Evolutionary conservation across 2,797 vertebrate species (phyloP).

Genomic region (Coreius guichenoti): DNA sequence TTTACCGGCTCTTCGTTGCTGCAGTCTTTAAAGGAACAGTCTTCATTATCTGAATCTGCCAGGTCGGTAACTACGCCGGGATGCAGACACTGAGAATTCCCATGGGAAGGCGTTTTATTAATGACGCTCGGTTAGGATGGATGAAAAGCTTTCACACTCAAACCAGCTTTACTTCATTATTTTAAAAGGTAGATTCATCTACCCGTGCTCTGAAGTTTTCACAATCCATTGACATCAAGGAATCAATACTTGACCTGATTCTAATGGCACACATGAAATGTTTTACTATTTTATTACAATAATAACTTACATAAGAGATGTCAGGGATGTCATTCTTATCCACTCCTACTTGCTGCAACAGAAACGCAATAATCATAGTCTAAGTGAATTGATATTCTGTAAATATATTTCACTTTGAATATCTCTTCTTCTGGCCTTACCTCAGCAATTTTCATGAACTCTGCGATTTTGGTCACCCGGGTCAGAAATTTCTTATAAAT

Average conservation of each 20-base stretch:
- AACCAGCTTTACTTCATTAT: neutral
- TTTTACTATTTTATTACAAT: neutral
- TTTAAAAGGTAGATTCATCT: neutral
- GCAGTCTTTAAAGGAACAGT: constrained; percentile 77
- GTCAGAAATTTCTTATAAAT: constrained; percentile 99
- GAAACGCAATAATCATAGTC: constrained; percentile 13
- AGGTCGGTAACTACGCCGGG: constrained; percentile 82
- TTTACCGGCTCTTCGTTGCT: constrained; percentile 80
- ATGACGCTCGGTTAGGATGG: constrained; percentile 6
- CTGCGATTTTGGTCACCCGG: constrained; percentile 96
- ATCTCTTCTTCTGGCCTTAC: constrained; percentile 70
- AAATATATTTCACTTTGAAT: neutral
- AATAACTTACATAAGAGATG: constrained; percentile 91
- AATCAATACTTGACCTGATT: neutral
- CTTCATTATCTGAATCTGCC: constrained; percentile 81
- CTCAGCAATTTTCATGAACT: constrained; percentile 98
- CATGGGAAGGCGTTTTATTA: constrained; percentile 36
- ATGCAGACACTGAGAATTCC: constrained; percentile 79
- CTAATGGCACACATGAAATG: neutral
- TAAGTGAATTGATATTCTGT: neutral
- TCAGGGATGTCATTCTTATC: constrained; percentile 99
- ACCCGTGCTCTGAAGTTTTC: neutral
- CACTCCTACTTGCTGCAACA: constrained; percentile 94
- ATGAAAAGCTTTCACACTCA: constrained; percentile 2
- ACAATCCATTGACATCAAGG: neutral